phyloP scores from a whole-genome alignment of 1,140 invertebrate genomes.

The Druon quercuslanigerum region DNA sequence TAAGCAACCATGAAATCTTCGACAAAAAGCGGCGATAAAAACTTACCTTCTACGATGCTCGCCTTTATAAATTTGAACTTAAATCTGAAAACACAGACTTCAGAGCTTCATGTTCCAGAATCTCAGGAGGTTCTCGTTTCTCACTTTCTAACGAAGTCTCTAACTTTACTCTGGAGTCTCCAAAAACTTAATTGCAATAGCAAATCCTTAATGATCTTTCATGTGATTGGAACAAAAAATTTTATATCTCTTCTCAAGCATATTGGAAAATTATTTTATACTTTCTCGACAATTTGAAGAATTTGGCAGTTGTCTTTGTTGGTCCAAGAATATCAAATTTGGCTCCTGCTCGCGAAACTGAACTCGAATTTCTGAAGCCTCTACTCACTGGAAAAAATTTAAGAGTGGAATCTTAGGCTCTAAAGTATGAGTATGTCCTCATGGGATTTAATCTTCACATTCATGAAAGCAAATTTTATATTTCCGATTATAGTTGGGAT shows the following conservation, averaged over 20 bases:
- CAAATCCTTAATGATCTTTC: background rate
- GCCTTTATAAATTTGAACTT: background rate
- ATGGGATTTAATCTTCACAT: background rate
- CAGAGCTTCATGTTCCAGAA: background rate
- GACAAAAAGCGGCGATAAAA: background rate
- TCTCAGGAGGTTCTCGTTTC: background rate
- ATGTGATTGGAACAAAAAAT: background rate
- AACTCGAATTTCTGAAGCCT: background rate
- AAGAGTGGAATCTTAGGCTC: background rate
- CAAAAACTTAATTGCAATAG: background rate
- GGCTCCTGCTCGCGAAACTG: background rate
- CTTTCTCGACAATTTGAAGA: background rate
- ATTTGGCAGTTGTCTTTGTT: background rate
- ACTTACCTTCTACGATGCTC: background rate
- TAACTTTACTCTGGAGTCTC: background rate
- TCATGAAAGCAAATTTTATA: background rate
- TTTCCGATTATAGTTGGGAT: background rate
- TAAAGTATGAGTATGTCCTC: background rate
- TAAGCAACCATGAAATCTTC: background rate
- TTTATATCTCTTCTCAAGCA: background rate
- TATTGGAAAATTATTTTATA: background rate
- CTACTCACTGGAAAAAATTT: background rate
- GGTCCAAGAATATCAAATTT: background rate
- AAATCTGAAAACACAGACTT: background rate
- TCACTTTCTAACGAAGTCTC: background rate